Conservation (phyloP, 2,797 vertebrate genomes). For the Neopelma chrysocephalum region DNA sequence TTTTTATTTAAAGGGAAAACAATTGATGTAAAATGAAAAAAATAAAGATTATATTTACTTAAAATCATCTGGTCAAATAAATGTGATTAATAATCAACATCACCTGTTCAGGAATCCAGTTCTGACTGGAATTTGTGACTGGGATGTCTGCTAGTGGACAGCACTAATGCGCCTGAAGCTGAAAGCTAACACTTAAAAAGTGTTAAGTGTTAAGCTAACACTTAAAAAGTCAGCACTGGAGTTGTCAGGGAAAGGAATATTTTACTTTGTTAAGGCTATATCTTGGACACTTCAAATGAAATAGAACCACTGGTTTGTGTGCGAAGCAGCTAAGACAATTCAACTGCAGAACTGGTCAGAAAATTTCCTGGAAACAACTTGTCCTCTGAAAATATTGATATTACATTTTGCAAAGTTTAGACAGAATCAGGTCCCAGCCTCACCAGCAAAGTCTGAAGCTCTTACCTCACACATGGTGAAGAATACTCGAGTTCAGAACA, state of each 20-base stretch:
- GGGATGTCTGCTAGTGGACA: neutral
- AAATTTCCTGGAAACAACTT: neutral
- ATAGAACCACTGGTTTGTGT: neutral
- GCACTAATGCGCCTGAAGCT: neutral
- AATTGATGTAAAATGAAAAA: neutral
- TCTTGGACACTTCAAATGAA: neutral
- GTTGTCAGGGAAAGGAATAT: neutral
- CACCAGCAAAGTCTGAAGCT: neutral
- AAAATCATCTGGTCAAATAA: neutral
- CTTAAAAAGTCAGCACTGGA: neutral
- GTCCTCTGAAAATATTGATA: neutral
- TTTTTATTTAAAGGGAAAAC: neutral
- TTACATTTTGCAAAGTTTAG: neutral
- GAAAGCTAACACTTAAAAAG: rapidly evolving
- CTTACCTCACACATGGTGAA: neutral
- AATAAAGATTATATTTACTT: neutral
- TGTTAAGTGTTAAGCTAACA: too few species aligned
- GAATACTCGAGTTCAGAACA: neutral
- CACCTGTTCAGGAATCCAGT: neutral
- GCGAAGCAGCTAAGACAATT: neutral
- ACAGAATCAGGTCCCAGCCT: neutral
- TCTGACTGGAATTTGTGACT: neutral
- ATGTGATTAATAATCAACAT: neutral
- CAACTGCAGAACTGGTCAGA: neutral
- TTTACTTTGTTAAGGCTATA: neutral